A percentile compares a stretch with the other conserved stretches of the same genome.
phyloP scores from a whole-genome alignment of 1,140 invertebrate species.

The Cyrtorhinus lividipennis region DNA sequence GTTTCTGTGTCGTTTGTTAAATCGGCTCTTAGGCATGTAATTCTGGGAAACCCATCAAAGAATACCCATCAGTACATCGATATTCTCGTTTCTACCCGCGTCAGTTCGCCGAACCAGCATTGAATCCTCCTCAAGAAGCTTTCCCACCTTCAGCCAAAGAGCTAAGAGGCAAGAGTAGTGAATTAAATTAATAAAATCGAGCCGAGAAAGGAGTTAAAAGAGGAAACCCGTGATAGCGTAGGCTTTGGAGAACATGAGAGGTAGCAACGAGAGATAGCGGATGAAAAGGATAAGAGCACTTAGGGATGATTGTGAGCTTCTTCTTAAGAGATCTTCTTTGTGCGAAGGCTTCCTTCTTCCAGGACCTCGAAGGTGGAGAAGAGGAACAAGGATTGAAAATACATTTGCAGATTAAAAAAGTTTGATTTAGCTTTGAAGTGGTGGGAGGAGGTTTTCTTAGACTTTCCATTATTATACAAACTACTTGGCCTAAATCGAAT shows the following conservation, averaged over 20 bases:
- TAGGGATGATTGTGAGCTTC: conserved; percentile 8
- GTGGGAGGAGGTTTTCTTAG: too few relatives aligned
- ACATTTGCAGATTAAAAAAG: conserved; percentile 15
- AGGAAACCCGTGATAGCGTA: neutral
- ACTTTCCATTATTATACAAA: too few relatives aligned
- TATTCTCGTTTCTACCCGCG: too few relatives aligned
- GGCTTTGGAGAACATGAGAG: neutral
- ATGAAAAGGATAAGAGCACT: conserved; percentile 10
- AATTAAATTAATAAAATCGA: conserved; percentile 6
- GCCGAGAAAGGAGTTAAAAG: neutral
- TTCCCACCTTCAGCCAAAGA: too few relatives aligned
- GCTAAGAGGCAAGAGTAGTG: neutral
- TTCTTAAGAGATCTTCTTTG: conserved; percentile 10
- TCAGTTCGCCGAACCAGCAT: too few relatives aligned
- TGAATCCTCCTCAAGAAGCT: too few relatives aligned
- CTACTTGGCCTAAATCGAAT: too few relatives aligned
- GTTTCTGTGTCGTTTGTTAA: too few relatives aligned
- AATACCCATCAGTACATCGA: too few relatives aligned
- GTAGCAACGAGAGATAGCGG: neutral
- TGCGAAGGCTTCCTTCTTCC: neutral
- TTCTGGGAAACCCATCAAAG: too few relatives aligned
- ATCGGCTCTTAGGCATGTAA: too few relatives aligned
- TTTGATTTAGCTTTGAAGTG: conserved; percentile 10
- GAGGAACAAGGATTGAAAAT: conserved; percentile 11
- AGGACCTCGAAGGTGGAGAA: neutral